Evolutionary conservation across 2,113 vertebrate genomes (phyloP).

Genomic region (Erpornis zantholeuca): DNA sequence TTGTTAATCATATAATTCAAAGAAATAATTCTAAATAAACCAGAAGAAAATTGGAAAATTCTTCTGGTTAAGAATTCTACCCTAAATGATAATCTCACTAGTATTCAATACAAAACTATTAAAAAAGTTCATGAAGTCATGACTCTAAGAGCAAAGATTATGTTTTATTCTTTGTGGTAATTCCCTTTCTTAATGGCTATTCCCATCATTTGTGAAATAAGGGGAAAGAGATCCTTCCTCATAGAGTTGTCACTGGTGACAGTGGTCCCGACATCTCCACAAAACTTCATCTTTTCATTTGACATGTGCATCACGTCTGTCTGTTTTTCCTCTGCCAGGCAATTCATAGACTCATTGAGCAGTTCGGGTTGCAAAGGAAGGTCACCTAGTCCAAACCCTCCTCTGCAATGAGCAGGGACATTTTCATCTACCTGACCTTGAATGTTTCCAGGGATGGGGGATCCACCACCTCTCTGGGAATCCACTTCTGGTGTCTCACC

Average conservation of each 20-base stretch:
- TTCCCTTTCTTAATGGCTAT: background rate
- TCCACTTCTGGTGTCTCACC: background rate
- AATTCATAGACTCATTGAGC: background rate
- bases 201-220: background rate
- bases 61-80: background rate
- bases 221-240: background rate
- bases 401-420: background rate
- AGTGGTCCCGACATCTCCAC: background rate
- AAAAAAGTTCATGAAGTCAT: background rate
- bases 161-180: background rate
- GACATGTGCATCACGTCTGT: background rate
- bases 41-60: background rate
- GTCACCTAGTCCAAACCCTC: accelerated
- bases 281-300: background rate
- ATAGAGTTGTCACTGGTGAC: background rate
- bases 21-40: background rate
- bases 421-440: background rate
- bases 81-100: background rate
- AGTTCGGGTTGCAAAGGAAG: background rate
- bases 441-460: background rate
- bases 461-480: background rate
- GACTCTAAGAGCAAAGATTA: background rate
- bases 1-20: background rate
- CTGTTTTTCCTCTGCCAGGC: background rate
- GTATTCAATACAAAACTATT: background rate